These are phyloP conservation scores for Petrophora chlorosata DNA, from an alignment of 2,888 invertebrate species.

Conservation along the genomic window DNA sequence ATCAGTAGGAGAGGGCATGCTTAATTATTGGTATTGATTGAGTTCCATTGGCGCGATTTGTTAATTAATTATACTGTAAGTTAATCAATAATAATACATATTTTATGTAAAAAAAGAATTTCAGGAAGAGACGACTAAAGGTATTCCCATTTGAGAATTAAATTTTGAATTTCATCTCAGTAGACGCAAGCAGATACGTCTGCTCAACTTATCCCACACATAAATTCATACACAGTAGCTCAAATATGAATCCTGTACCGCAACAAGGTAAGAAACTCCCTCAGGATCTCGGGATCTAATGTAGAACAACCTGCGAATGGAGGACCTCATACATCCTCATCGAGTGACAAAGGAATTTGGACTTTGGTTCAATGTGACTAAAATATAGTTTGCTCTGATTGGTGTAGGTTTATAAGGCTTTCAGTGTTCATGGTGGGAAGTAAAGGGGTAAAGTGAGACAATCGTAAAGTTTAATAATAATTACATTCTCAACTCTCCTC, in stretches of 20 bases:
- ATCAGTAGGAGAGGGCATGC: too few relatives aligned
- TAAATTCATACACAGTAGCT: constrained; percentile 70
- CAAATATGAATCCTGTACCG: constrained; percentile 79
- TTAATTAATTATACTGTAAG: too few relatives aligned
- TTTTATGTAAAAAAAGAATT: too few relatives aligned
- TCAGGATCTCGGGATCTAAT: constrained; percentile 73
- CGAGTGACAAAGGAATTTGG: constrained; percentile 39
- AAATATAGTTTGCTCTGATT: constrained; percentile 42
- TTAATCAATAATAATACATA: too few relatives aligned
- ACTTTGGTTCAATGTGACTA: constrained; percentile 35
- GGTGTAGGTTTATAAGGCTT: constrained; percentile 43
- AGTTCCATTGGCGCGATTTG: too few relatives aligned
- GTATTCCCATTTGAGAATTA: not conserved
- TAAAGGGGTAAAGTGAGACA: constrained; percentile 83
- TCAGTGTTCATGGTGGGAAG: constrained; percentile 43
- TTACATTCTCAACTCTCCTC: constrained; percentile 83
- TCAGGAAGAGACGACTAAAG: too few relatives aligned
- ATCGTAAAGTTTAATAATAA: constrained; percentile 85
- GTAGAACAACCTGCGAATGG: constrained; percentile 46
- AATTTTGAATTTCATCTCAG: not conserved
- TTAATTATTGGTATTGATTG: too few relatives aligned
- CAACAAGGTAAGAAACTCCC: constrained; percentile 82
- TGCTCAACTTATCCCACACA: constrained; percentile 48
- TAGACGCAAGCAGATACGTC: constrained; percentile 12
- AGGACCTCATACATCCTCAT: constrained; percentile 36